Base-by-base conservation (phyloP, 2,797 vertebrate species). In the Manis crassicaudata region DNA sequence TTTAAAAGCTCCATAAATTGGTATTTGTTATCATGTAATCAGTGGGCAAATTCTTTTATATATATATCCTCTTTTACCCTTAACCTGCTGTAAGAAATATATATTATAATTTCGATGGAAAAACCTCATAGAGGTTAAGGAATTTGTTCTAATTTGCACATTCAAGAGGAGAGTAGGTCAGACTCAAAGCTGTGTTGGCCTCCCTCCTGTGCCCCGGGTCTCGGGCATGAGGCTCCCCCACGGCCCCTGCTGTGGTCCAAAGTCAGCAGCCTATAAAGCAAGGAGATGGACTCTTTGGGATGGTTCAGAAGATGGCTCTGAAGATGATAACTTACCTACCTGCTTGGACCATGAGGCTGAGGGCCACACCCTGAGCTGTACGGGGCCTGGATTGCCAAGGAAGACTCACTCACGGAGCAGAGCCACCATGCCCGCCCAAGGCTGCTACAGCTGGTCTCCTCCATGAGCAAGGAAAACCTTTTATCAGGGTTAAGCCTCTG, bases 401-500 rank as follows among this genome's bases (percentile, higher is more conserved):
- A 65, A 63, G 54, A 62, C 21, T 70, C 40, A 4, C 37, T 70
- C 40, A n/a, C 9, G 11, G 72, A 81, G 21, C 35, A 4, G 5
- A 58, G 32, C 14, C 35, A n/a, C 20, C 20, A 16, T 0, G 27
- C 6, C 35, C 86, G 60, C 65, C 18, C 13, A 2, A 7, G 32
- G 43, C 0, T 25, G 29, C 68, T 21, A 43, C 4, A 70, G 67
- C 65, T 29, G 6, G 43, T 35, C 37, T 85, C 73, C 46, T 43
- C 58, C 18, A 35, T 12, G 21, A 92, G 37, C 12, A n/a, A 95
- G 32, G 46, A 80, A 80, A 62, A 43, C 11, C 11, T 46, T 90
- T 77, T 73, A 90, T 76, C 79, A 87, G 56, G 76, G 94, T 87
- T 87, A 90, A 97, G 50, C 23, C 12, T 4, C 58, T 96, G 65